Base-by-base conservation (phyloP, 2,797 vertebrate species). In the Pangasius djambal region DNA sequence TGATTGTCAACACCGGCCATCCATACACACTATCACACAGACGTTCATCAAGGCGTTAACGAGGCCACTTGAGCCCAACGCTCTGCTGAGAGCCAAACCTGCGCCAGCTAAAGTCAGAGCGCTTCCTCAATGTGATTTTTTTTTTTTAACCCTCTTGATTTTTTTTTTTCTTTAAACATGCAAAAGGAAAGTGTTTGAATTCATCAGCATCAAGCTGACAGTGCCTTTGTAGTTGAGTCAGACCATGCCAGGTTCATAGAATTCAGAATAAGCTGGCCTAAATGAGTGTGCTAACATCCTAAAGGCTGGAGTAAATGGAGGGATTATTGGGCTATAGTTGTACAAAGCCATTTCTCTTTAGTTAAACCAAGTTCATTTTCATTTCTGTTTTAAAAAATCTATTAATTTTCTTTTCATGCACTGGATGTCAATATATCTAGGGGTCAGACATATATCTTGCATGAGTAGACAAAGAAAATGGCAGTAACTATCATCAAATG, bases 121-220 rank as follows among this genome's bases (percentile, higher is more conserved):
- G 44, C 25, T n/a, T 85, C 50, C 77, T 88, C 13, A 48, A 22
- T 55, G 2, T 82, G 28, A 69, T 84, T 55, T 40, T 37, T 25
- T 84, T 55, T 37, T 25, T n/a, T 52, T 15, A 18, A 20, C 48
- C 50, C 9, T 18, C 15, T 18, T 37, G 44, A 44, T 44, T 50
- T 67, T 63, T 78, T 85, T 88, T 44, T 18, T 89, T 82, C 55
- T 85, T 90, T 57, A 86, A 89, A 89, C 85, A 79, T 87, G 87
- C 74, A 75, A 91, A 37, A 88, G 50, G 67, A 77, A 77, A 87
- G 59, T 37, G 52, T 89, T 88, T 85, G 48, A 89, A 87, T 88
- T 92, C 52, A 91, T 89, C 86, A 89, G 83, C 74, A 86, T 87
- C 74, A 90, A 87, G 67, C 86, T 87, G 89, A 89, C 88, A 89